phyloP scores from a whole-genome alignment of 2,797 vertebrate genomes.

The Coccyzus lansbergi region DNA sequence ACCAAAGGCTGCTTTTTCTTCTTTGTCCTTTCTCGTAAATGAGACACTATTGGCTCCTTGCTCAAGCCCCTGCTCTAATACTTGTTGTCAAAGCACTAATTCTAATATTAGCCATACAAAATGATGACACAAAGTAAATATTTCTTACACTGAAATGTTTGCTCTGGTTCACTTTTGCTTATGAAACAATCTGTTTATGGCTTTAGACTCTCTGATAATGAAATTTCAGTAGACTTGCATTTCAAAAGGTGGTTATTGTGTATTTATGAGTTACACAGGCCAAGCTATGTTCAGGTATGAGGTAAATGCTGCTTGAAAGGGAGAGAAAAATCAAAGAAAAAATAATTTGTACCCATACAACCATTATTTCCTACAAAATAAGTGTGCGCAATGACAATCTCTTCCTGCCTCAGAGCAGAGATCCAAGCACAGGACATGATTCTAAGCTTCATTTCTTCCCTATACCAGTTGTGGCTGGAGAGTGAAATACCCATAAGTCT shows the following conservation, averaged over 20 bases:
- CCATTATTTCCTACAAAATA: background rate
- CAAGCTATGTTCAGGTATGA: background rate
- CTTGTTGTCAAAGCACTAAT: background rate
- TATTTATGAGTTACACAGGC: background rate
- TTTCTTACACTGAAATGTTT: background rate
- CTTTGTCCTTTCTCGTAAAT: background rate
- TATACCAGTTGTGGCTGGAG: background rate
- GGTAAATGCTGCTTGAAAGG: background rate
- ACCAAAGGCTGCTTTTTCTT: background rate
- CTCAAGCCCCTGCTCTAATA: background rate
- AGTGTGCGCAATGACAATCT: background rate
- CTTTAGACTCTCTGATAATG: background rate
- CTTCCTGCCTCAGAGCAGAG: background rate
- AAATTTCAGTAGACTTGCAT: background rate
- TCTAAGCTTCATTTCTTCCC: background rate
- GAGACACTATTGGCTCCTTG: background rate
- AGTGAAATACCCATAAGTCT: background rate
- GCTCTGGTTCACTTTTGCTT: background rate
- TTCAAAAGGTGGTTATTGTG: background rate
- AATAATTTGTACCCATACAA: background rate
- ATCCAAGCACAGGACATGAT: background rate
- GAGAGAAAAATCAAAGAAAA: background rate
- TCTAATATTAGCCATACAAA: background rate
- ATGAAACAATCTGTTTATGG: background rate
- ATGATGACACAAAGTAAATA: background rate